Base-by-base conservation (phyloP, 2,113 vertebrate species). In the Eptesicus fuscus region DNA sequence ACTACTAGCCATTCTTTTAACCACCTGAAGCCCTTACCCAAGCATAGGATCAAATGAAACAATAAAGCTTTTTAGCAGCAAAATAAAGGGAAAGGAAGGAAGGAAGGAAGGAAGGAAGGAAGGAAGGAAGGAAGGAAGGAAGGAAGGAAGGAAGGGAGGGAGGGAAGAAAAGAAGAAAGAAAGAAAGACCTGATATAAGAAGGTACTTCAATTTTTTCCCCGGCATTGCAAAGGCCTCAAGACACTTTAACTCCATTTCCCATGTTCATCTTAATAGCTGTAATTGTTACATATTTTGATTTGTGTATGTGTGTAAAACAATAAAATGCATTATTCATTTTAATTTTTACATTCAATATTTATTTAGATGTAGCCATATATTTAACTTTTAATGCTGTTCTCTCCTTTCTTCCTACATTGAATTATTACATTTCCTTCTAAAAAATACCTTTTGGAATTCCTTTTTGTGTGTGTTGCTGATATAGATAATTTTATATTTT, bases 321-420 rank as follows among this genome's bases (percentile, higher is more conserved):
- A 37, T 73, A 90, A 90, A 92, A 88, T 17, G 79, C 17, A 61
- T 44, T 65, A 76, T 79, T 61, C 20, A 74, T 80, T 95, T 87
- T 65, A 86, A 86, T 49, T 80, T 90, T 87, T 94, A 67, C 0
- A 87, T 12, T 87, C 63, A 80, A 18, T 95, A 90, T 94, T 78
- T 63, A 95, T 83, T 90, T 90, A 79, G 49, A 90, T 92, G 42
- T 42, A 95, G 20, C 25, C 22, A 61, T 53, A 51, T 18, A 22
- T 73, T 89, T 83, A 95, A 23, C 0, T 82, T 88, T 90, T 37
- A 69, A 65, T 74, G 82, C n/a, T 51, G 87, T 51, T 49, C 22
- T 42, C 13, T 77, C 35, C 4, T 65, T 93, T 91, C 30, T 93
- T 78, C 25, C 76, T 37, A 25, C 37, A 35, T 13, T 74, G 14